These are phyloP conservation scores for Carabus problematicus DNA, from an alignment of 2,888 invertebrate genomes.

Conservation along the genomic window DNA sequence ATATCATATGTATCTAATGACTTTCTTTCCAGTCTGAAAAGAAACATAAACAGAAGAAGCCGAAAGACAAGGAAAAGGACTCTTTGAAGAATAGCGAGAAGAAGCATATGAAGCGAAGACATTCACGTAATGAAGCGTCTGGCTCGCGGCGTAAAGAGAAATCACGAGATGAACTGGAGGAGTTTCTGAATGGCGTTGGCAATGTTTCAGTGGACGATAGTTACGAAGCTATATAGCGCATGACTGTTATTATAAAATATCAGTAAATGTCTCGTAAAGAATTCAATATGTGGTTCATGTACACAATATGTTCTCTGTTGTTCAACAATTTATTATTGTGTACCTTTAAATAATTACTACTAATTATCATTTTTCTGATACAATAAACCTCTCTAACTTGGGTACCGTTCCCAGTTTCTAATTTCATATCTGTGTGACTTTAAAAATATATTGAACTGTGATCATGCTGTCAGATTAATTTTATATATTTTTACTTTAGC, in stretches of 20 bases:
- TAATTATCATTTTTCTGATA: constrained; percentile 21
- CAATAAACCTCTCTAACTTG: constrained; percentile 16
- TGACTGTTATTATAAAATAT: constrained; percentile 28
- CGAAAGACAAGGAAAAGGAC: constrained; percentile 60
- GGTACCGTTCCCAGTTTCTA: constrained; percentile 16
- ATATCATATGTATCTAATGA: constrained; percentile 7
- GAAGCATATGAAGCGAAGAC: constrained; percentile 57
- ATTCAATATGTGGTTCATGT: constrained; percentile 23
- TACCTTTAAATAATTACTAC: constrained; percentile 2
- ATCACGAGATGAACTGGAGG: constrained; percentile 66
- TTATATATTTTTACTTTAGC: no score
- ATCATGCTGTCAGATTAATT: constrained; percentile 7
- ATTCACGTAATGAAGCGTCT: constrained; percentile 57
- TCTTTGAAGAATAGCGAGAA: constrained; percentile 35
- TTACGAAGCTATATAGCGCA: constrained; percentile 66
- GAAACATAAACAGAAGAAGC: constrained; percentile 60
- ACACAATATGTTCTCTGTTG: constrained; percentile 18
- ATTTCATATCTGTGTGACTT: constrained; percentile 21
- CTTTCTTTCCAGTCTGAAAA: constrained; percentile 52
- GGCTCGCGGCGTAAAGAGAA: constrained; percentile 58
- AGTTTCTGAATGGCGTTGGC: constrained; percentile 66
- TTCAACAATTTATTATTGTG: constrained; percentile 13
- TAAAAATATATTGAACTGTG: constrained; percentile 28
- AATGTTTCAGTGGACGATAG: constrained; percentile 64
- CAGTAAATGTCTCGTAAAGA: constrained; percentile 13